Evolutionary conservation across 2,797 vertebrate genomes (phyloP), one percentile per base, ranked within the genome.

Genomic region (Semaprochilodus insignis): DNA sequence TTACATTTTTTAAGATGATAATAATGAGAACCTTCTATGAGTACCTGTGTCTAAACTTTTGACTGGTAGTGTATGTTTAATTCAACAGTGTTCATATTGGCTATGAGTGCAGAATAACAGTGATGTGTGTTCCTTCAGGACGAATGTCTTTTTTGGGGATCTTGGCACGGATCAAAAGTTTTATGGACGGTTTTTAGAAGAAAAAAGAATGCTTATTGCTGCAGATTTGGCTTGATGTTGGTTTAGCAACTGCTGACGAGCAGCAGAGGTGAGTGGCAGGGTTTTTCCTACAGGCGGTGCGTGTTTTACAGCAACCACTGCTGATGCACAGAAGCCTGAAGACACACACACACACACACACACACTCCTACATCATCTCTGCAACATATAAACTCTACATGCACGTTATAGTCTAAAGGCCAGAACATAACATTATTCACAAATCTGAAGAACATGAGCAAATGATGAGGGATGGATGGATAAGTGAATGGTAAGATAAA

Each of bases 201-300:
- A 44, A 59, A 36, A 23, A 63, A 65, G 86, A 86, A 70, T 82
- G 82, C 82, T 88, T 84, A 85, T 74, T 75, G 36, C 77, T 83
- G 81, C 74, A 85, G 62, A 82, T 86, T 77, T 80, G 83, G 78
- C 55, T 74, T 25, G 52, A 70, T 81, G 48, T 76, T 80, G 81
- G 79, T 72, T 87, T 81, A 84, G 55, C 71, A 87, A 81, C 48
- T 86, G 84, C 86, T 87, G 86, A 81, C 86, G 83, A 87, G 74
- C 77, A 78, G 72, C 67, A 57, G 48, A 82, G 54, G 36, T 74
- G 48, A 65, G 72, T 63, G 77, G 23, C 57, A 69, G 31, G 77
- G 52, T 52, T 78, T 52, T 78, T 81, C 83, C 81, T 79, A 70
- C 59, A 57, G 76, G 81, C 66, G 11, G 62, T 69, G 77, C 6